phyloP scores from a whole-genome alignment of 2,797 vertebrate species.

The Peromyscus nudipes region DNA sequence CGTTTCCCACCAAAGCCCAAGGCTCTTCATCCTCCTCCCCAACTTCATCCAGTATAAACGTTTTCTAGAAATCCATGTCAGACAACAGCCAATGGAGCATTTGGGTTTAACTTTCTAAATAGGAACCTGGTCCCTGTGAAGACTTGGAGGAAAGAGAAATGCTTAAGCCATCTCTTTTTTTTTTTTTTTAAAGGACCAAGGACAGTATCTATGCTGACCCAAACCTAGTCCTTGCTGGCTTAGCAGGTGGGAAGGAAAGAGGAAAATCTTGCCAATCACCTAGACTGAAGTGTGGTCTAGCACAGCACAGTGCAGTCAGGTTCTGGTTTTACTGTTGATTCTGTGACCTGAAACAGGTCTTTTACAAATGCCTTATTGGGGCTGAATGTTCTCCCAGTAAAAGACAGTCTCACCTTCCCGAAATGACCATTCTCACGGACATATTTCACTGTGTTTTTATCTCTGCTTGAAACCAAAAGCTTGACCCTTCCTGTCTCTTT shows the following conservation, averaged over 20 bases:
- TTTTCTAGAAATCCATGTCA: constrained; percentile 60
- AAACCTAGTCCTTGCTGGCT: neutral
- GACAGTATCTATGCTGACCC: neutral
- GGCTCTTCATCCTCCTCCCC: neutral
- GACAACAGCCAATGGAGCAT: neutral
- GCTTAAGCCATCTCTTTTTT: neutral
- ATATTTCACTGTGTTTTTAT: neutral
- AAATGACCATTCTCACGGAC: neutral
- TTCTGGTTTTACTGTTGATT: neutral
- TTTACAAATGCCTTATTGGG: neutral
- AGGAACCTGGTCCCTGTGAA: neutral
- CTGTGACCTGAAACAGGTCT: neutral
- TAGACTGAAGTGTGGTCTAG: neutral
- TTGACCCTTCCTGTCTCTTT: neutral
- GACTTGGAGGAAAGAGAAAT: neutral
- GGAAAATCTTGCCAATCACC: neutral
- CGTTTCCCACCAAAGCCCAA: neutral
- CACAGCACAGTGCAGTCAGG: rapidly evolving
- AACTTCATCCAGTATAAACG: neutral
- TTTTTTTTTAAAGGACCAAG: neutral
- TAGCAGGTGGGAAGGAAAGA: neutral
- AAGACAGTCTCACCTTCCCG: neutral
- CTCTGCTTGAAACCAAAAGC: neutral
- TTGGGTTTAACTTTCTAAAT: constrained; percentile 46
- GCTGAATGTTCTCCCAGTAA: neutral